Evolutionary conservation across 2,797 vertebrate genomes (phyloP), one percentile per base, ranked within the genome.

Genomic region (Anabas testudineus): DNA sequence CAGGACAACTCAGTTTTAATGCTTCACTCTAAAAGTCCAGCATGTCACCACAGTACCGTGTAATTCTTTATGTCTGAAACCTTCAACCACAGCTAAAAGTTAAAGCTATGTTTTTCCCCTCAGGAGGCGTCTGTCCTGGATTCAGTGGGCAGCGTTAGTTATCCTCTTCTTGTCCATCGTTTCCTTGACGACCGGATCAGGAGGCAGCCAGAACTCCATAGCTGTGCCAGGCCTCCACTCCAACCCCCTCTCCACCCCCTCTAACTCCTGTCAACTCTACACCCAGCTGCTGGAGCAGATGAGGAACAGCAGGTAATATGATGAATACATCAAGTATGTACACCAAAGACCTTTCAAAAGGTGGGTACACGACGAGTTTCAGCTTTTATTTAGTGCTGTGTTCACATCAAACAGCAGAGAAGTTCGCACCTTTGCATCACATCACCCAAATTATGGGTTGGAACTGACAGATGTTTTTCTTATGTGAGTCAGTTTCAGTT

Each of bases 161-260:
- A 93, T 99, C 85, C 95, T 99, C 14, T 99, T 99, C 91, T 89
- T 99, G 37, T 94, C 97, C 78, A 99, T 99, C 5, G 95, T 97
- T 85, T 95, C 96, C 46, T 90, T 99, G 76, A 97, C 95, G 14
- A 87, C 86, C 3, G 94, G 94, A 66, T 96, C 95, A 3, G 95
- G 94, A 76, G 81, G 73, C 24, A 90, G 85, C 48, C 94, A 96
- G 52, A 91, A 93, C 28, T 82, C 91, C 39, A 83, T 94, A 3
- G 77, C 93, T 1, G 87, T 92, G 24, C 95, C 95, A 0, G 91
- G 92, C 26, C 88, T 96, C 78, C 97, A 96, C 90, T 91, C 95
- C 0, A 90, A 69, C 47, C 89, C 93, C 32, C 91, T 96, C 70
- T 93, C 95, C 22, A 88, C 71, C 56, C 93, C 96, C 0, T 96